phyloP scores from a whole-genome alignment of 1,140 invertebrate genomes.

The Camponotus pennsylvanicus region DNA sequence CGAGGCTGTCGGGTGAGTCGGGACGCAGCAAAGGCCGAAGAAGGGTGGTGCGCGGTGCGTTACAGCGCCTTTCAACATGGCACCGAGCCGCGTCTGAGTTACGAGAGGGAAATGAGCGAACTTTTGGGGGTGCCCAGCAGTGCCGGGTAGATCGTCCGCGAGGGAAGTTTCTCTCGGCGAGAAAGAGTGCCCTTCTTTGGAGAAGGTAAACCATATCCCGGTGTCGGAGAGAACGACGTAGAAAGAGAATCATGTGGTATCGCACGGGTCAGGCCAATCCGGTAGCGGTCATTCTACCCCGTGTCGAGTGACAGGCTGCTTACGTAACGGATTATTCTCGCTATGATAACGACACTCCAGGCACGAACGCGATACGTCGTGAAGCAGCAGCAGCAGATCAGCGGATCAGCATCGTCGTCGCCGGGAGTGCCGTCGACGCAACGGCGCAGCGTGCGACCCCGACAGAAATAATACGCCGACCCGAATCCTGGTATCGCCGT shows the following conservation, averaged over 20 bases:
- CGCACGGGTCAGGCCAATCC: conserved; percentile 54
- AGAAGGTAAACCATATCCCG: neutral
- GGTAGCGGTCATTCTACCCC: conserved; percentile 71
- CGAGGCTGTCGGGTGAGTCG: conserved; percentile 15
- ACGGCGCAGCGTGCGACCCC: conserved; percentile 67
- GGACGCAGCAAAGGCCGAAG: conserved; percentile 47
- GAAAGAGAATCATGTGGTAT: conserved; percentile 1
- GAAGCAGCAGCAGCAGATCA: conserved; percentile 61
- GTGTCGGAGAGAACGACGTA: neutral
- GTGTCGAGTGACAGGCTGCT: conserved; percentile 81
- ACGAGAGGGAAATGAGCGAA: conserved; percentile 34
- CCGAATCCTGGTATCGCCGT: conserved; percentile 76
- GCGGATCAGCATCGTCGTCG: conserved; percentile 25
- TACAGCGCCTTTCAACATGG: conserved; percentile 74
- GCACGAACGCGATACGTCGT: conserved; percentile 68
- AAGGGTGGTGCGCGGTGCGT: conserved; percentile 68
- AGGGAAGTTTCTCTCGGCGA: neutral
- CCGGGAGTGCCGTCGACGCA: conserved; percentile 36
- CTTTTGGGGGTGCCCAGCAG: neutral
- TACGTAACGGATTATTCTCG: conserved; percentile 84
- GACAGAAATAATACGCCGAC: conserved; percentile 78
- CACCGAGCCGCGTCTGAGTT: conserved; percentile 50
- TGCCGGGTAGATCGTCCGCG: conserved; percentile 5
- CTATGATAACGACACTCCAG: conserved; percentile 78
- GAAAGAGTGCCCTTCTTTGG: neutral